Base-by-base conservation (phyloP, 2,888 invertebrate genomes). In the Neocrepidodera transversa region DNA sequence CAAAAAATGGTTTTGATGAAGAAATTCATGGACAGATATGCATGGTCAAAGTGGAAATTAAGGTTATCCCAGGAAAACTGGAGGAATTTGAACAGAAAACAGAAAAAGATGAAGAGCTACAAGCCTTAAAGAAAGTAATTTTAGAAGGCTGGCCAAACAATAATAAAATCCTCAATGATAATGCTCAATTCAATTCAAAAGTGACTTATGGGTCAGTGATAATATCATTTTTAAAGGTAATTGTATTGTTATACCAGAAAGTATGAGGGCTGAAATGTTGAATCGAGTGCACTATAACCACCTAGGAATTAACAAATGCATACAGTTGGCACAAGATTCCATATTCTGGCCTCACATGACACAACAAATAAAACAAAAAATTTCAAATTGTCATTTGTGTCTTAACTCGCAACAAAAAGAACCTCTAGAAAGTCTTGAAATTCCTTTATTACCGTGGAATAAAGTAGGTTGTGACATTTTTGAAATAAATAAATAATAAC, bases 291-390 rank as follows among this genome's bases (percentile, higher is more conserved):
- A 64, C 54, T 62, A 53, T 43, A 60, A 43, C 13, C 64, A 66
- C 40, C 23, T 64, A 35, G 66, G 66, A 5, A 32, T 60, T 4
- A 64, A 57, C 20, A 66, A 64, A 55, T 64, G 62, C 13, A 17
- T 51, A 2, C 42, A 40, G 18, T 28, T 54, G 42, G 65, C 64
- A 17, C 13, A 54, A 42, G 53, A 62, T 8, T 52, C 51, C 3
- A 17, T 66, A 14, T 66, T 50, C 49, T 66, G 62, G 64, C 57
- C 60, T 14, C 11, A n/a, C n/a, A 67, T 67, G 50, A 45, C 14
- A 28, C 55, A 58, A 36, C 48, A 63, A 14, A 63, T 65, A 6
- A 61, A 40, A 48, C 48, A 60, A 36, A 36, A 35, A 28, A 48
- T 65, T 43, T 26, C 30, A 30, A 43, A 48, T 23, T 66, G 62